A percentile compares a stretch with the other conserved stretches of the same genome.
Conservation (phyloP, 2,113 vertebrate species). For the Nymphicus hollandicus region DNA sequence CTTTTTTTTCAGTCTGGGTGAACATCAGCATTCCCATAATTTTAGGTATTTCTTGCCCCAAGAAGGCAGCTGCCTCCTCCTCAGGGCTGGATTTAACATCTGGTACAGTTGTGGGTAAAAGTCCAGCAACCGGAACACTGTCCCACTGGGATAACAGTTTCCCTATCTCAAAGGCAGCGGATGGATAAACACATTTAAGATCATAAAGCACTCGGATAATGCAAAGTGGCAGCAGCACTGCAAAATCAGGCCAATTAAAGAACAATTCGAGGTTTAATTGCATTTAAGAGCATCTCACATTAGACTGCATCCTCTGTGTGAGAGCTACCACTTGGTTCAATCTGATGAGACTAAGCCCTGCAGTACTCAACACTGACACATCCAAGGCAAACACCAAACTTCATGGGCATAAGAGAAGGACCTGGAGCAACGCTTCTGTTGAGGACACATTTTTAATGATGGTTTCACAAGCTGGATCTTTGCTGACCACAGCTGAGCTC, state of each 20-base stretch:
- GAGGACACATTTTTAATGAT: not conserved
- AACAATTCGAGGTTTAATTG: not conserved
- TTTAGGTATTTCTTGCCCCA: not conserved
- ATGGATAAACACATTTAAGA: not conserved
- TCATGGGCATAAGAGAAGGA: not conserved
- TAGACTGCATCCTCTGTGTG: rapidly evolving
- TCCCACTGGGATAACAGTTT: not conserved
- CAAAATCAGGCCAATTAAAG: not conserved
- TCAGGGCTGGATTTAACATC: too few relatives aligned
- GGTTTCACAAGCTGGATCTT: not conserved
- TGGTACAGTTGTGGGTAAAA: not conserved
- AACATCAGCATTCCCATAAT: rapidly evolving
- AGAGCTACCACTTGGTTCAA: not conserved
- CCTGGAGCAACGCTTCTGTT: rapidly evolving
- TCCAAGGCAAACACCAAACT: not conserved
- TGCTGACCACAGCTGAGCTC: not conserved
- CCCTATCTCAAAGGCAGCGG: not conserved
- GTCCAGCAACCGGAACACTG: rapidly evolving
- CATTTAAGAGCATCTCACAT: not conserved
- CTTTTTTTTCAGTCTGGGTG: not conserved
- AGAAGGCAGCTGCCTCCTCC: not conserved
- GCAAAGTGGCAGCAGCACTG: not conserved
- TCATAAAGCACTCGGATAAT: not conserved
- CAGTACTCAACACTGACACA: rapidly evolving
- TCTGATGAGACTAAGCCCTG: rapidly evolving